Conservation (phyloP, 2,797 vertebrate genomes). For the Helicolenus hilgendorfi region DNA sequence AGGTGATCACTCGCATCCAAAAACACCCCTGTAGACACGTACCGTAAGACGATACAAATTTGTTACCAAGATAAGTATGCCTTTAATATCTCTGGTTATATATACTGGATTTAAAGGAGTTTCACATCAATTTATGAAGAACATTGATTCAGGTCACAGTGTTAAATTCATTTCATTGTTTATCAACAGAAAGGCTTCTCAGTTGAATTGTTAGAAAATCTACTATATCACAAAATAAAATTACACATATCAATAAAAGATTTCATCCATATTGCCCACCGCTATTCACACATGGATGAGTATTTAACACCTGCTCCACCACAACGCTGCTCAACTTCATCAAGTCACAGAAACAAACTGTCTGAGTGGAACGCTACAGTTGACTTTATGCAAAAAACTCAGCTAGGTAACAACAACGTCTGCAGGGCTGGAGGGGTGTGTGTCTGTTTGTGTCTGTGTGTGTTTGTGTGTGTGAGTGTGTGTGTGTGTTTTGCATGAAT, state of each 20-base stretch:
- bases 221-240: not conserved
- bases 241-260: not conserved
- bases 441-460: not conserved
- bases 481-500: constrained; percentile 20
- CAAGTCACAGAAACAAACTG: constrained; percentile 25
- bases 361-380: constrained; percentile 46
- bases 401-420: constrained; percentile 30
- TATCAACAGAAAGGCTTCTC: not conserved
- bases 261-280: not conserved
- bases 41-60: not conserved
- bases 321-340: not conserved
- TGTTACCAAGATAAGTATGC: not conserved
- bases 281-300: not conserved
- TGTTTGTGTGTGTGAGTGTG: not conserved
- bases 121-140: not conserved
- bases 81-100: not conserved
- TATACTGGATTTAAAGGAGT: not conserved
- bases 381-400: constrained; percentile 61
- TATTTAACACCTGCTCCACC: not conserved
- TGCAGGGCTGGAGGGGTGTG: not conserved
- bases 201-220: not conserved
- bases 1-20: not conserved
- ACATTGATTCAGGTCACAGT: not conserved
- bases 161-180: not conserved
- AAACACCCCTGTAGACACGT: not conserved